Evolutionary conservation across 2,113 vertebrate species (phyloP).

Genomic region (Hypocryptadius cinnamomeus): DNA sequence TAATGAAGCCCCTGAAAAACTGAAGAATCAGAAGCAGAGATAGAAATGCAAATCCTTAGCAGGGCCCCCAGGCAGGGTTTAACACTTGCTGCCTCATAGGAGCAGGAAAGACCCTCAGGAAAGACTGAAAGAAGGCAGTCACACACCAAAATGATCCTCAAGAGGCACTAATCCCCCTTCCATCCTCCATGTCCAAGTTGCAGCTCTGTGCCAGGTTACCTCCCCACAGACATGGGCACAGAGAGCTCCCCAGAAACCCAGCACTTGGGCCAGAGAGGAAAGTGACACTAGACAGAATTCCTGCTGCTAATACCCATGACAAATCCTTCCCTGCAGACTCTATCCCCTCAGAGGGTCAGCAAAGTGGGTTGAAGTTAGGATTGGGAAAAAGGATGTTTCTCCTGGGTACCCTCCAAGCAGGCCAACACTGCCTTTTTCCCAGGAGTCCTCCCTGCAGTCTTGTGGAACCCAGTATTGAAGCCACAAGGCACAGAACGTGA

Average conservation of each 20-base stretch:
- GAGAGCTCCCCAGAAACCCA: not conserved
- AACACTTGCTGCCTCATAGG: not conserved
- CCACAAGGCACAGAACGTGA: not conserved
- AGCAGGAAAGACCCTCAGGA: not conserved
- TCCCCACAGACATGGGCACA: not conserved
- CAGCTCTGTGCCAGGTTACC: not conserved
- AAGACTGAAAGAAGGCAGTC: not conserved
- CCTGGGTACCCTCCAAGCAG: not conserved
- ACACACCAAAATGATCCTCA: not conserved
- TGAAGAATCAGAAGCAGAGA: not conserved
- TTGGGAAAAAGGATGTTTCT: not conserved
- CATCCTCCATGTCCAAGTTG: no score
- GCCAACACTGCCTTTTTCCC: not conserved
- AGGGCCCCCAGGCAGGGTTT: not conserved
- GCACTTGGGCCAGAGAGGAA: not conserved
- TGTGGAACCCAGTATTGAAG: not conserved
- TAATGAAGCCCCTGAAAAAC: not conserved
- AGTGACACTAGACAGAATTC: not conserved
- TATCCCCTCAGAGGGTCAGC: no score
- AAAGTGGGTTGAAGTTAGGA: no score
- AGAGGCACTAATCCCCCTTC: not conserved
- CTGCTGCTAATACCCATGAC: rapidly evolving
- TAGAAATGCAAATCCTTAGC: not conserved
- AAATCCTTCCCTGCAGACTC: not conserved
- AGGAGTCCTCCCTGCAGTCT: not conserved